A percentile compares a stretch with the other conserved stretches of the same genome.
Evolutionary conservation across 2,888 invertebrate species (phyloP).

Genomic region (Sisyra terminalis): DNA sequence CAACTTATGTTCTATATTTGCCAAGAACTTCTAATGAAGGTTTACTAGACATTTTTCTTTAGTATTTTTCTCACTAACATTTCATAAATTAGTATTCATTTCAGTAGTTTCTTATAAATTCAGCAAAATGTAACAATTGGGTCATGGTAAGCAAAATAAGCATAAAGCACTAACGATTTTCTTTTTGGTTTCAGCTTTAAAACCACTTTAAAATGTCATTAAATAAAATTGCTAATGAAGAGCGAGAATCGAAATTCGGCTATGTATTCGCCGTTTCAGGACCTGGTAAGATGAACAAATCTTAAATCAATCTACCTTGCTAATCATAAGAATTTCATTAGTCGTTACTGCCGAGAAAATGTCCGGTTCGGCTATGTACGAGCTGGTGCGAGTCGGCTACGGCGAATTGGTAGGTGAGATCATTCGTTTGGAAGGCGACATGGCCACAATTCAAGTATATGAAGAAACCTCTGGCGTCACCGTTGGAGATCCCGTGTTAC

Average conservation of each 20-base stretch:
- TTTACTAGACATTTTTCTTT: no score
- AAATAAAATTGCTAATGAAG: conserved; percentile 63
- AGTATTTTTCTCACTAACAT: no score
- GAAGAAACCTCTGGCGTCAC: conserved; percentile 97
- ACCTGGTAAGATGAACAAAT: conserved; percentile 52
- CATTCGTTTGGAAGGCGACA: conserved; percentile 97
- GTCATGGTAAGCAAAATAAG: no score
- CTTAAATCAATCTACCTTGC: neutral
- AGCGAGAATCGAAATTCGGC: conserved; percentile 78
- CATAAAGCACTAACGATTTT: no score
- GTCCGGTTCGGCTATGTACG: conserved; percentile 99
- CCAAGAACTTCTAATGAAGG: no score
- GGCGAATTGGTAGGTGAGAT: conserved; percentile 98
- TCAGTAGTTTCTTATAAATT: no score
- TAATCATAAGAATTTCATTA: conserved; percentile 24
- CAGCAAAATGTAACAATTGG: no score
- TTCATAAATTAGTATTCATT: no score
- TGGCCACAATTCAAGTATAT: conserved; percentile 99
- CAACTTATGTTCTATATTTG: no score
- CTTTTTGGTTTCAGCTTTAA: neutral
- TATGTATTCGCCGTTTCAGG: conserved; percentile 97
- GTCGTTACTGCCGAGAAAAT: conserved; percentile 99
- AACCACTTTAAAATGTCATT: conserved; percentile 43
- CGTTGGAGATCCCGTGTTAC: conserved; percentile 95
- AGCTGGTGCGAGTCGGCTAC: conserved; percentile 97